phyloP scores from a whole-genome alignment of 2,797 vertebrate genomes.

The Erethizon dorsatum region DNA sequence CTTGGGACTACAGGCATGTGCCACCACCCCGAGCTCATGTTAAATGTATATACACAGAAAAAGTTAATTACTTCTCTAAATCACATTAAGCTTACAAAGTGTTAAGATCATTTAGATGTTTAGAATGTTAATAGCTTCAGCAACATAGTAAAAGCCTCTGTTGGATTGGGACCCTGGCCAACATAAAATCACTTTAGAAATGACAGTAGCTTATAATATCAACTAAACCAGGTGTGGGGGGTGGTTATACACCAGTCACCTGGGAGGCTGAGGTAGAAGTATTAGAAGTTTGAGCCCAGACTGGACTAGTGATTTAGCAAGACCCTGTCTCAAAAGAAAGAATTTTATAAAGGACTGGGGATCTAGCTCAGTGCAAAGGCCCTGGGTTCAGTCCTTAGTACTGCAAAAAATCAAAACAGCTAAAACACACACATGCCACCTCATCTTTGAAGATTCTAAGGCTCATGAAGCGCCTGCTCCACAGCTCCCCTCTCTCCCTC shows the following conservation, averaged over 20 bases:
- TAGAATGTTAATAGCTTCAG: constrained; percentile 5
- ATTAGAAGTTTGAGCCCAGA: too few species aligned
- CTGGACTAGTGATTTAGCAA: too few species aligned
- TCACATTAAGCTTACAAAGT: constrained; percentile 4
- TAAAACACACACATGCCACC: background rate
- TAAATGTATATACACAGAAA: background rate
- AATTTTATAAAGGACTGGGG: background rate
- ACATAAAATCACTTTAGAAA: constrained; percentile 63
- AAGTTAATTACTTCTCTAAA: constrained; percentile 24
- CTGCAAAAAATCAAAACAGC: background rate
- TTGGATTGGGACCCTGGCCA: background rate
- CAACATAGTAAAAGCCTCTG: constrained; percentile 15
- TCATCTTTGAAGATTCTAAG: background rate
- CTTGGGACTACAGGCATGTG: too few species aligned
- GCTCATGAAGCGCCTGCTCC: background rate
- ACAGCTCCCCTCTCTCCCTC: background rate
- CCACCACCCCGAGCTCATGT: background rate
- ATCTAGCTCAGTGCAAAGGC: background rate
- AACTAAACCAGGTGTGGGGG: background rate
- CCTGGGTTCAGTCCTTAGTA: background rate
- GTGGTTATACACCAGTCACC: background rate
- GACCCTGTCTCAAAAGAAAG: background rate
- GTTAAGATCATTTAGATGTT: constrained; percentile 61
- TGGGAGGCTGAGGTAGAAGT: background rate
- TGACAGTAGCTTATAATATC: background rate